Evolutionary conservation across 2,888 invertebrate genomes (phyloP), one percentile per base, ranked within the genome.

Genomic region (Erannis defoliaria): DNA sequence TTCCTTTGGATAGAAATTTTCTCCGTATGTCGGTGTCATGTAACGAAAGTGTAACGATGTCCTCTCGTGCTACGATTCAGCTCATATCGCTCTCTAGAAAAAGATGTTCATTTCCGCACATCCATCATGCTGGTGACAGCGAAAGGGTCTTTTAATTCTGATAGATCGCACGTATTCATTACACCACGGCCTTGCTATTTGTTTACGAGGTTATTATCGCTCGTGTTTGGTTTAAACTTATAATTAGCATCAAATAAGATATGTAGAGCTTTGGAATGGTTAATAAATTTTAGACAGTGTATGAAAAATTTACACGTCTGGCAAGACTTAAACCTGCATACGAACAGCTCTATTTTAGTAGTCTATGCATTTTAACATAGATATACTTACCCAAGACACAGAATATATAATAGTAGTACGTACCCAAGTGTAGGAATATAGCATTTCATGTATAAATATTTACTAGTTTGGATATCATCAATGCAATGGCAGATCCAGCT

Each of bases 21-120:
- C 6, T 35, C 37, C 35, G 21, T 29, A n/a, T 9, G 21, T 50
- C 40, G 26, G 26, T 42, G 16, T 64, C 54, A 66, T 60, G 51
- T 62, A 31, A 40, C 19, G 40, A 46, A 45, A 46, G 46, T 46
- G 31, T 46, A 31, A 64, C 58, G 60, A 56, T 58, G 64, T 78
- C 80, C 81, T 83, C 78, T 31, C 31, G 18, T 29, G 26, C 78
- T 81, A 68, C 75, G 75, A 78, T 78, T 82, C 79, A 55, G 50
- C 62, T 62, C 81, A 83, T 82, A 87, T 85, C 84, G 78, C 78
- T 81, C 88, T 88, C 86, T 84, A 87, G 86, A 88, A 91, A 89
- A 89, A 90, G 85, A 91, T 90, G 86, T 91, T 89, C 89, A 91
- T 91, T 92, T 92, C 92, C 90, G 88, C 82, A 80, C 91, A 92